Evolutionary conservation across 92 coral and sea anemone species (phyloP).

Genomic region (Galaxea fascicularis): DNA sequence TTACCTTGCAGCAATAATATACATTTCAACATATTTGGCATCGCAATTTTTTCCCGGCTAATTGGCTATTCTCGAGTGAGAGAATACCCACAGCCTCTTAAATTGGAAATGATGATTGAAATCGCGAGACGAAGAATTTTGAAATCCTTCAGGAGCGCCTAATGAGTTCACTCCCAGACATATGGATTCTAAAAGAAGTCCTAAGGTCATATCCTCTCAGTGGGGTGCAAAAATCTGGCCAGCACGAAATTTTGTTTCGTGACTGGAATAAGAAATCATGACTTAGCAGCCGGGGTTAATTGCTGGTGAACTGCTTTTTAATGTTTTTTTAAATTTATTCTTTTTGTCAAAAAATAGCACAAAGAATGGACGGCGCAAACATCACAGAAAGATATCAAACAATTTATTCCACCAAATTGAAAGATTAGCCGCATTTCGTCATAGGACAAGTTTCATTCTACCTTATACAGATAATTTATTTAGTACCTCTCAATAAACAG

Average conservation of each 20-base stretch:
- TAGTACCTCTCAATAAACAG: no score
- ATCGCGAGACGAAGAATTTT: not conserved
- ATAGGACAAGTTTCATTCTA: no score
- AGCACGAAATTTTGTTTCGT: not conserved
- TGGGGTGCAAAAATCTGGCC: not conserved
- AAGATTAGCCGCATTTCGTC: no score
- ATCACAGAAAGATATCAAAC: no score
- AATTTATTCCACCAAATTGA: no score
- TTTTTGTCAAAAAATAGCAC: no score
- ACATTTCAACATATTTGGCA: conserved; percentile 23
- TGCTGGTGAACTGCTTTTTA: no score
- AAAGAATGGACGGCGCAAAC: no score
- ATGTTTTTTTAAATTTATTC: no score
- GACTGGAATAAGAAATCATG: not conserved
- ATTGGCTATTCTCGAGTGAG: not conserved
- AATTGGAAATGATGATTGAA: not conserved
- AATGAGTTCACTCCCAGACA: not conserved
- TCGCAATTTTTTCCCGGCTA: not conserved
- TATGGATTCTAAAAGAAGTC: not conserved
- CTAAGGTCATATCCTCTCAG: not conserved
- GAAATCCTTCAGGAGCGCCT: not conserved
- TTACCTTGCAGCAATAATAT: conserved; percentile 30
- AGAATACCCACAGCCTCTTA: not conserved
- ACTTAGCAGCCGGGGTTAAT: no score
- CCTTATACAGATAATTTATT: no score